Conservation (phyloP, 1,140 invertebrate genomes). For the Phortica variegata region DNA sequence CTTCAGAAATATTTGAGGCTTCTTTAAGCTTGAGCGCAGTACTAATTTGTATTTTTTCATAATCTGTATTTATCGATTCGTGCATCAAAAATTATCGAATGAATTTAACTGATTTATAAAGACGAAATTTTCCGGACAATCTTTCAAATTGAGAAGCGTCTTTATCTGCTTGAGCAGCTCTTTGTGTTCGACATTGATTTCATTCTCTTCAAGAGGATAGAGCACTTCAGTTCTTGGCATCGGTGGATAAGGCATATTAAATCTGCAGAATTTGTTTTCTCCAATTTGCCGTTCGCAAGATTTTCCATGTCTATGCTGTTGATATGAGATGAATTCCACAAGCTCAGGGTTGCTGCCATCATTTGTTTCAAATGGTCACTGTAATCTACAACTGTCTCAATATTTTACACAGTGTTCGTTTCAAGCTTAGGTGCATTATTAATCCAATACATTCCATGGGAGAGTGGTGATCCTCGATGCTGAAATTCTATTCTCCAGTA, state of each 20-base stretch:
- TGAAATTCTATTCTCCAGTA: conserved; percentile 57
- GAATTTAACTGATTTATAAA: not conserved
- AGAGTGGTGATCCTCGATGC: conserved; percentile 57
- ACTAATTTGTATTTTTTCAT: conserved; percentile 6
- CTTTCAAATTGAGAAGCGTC: conserved; percentile 1
- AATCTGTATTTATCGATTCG: not conserved
- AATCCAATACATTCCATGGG: conserved; percentile 57
- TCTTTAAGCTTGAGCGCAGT: conserved; percentile 6
- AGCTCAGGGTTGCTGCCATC: conserved; percentile 5
- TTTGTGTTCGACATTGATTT: not conserved
- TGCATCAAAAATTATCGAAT: conserved; percentile 5
- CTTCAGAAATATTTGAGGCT: conserved; percentile 14
- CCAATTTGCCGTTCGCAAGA: conserved; percentile 3
- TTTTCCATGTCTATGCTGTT: conserved; percentile 9
- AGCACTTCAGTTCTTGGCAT: conserved; percentile 6
- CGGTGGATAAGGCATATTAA: conserved; percentile 6
- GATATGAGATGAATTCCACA: not conserved
- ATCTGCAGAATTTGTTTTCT: conserved; percentile 5
- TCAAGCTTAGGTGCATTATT: conserved; percentile 46
- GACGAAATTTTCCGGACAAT: not conserved
- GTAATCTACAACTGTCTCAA: conserved; percentile 19
- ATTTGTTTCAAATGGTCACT: conserved; percentile 12
- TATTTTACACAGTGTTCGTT: conserved; percentile 26
- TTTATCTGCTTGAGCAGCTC: conserved; percentile 5
- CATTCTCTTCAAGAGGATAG: conserved; percentile 1